A percentile compares a stretch with the other conserved stretches of the same genome.
Conservation (phyloP, 2,797 vertebrate species). For the Gymnopithys bicolor region DNA sequence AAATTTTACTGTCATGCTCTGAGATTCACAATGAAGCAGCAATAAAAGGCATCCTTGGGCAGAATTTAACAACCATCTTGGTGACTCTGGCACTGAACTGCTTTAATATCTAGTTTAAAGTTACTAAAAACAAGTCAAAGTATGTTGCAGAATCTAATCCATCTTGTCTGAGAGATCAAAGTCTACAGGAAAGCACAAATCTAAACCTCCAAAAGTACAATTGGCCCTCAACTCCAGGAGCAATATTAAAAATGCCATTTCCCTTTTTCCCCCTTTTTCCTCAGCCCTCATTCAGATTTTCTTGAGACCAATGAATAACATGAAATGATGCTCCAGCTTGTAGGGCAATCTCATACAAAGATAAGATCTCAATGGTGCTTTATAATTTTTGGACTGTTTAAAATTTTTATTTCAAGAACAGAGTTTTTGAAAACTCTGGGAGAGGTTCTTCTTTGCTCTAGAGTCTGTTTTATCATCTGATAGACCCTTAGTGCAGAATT, state of each 20-base stretch:
- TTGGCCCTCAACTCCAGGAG: background rate
- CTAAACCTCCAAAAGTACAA: background rate
- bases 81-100: background rate
- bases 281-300: background rate
- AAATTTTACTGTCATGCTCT: background rate
- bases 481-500: background rate
- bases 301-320: background rate
- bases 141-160: background rate
- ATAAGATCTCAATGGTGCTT: background rate
- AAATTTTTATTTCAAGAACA: background rate
- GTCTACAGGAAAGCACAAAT: background rate
- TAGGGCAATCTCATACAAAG: background rate
- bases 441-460: background rate
- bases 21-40: background rate
- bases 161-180: background rate
- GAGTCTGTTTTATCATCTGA: background rate
- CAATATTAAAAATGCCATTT: background rate
- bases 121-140: background rate
- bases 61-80: background rate
- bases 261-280: background rate
- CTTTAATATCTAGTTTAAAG: background rate
- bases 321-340: background rate
- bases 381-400: background rate
- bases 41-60: conserved; percentile 5
- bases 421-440: background rate